Evolutionary conservation across 2,797 vertebrate species (phyloP).

Genomic region (Cynopterus sphinx): DNA sequence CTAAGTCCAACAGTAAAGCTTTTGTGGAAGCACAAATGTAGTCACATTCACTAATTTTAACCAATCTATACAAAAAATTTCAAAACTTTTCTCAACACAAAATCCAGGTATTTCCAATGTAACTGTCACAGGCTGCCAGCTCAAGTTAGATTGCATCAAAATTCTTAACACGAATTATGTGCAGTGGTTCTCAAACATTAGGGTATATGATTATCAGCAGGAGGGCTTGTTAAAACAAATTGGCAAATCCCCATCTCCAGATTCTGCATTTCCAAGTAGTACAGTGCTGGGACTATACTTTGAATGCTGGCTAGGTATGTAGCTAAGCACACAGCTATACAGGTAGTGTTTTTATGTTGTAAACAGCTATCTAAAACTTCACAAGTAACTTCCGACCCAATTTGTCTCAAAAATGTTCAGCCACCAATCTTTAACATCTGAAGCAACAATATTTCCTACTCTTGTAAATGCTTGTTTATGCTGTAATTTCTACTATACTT

Average conservation of each 20-base stretch:
- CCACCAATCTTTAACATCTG: not conserved
- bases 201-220: not conserved
- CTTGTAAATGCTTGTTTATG: conserved; percentile 4
- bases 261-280: not conserved
- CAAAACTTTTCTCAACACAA: conserved; percentile 14
- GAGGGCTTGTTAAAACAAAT: not conserved
- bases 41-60: conserved; percentile 41
- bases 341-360: not conserved
- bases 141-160: not conserved
- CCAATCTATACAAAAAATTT: conserved; percentile 21
- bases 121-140: not conserved
- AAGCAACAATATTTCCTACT: not conserved
- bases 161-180: conserved; percentile 27
- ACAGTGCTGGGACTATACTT: not conserved
- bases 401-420: not conserved
- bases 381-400: conserved; percentile 1
- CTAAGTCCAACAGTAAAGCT: conserved; percentile 1
- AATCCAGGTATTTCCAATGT: conserved; percentile 44
- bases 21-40: not conserved
- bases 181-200: not conserved
- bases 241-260: not conserved
- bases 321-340: not conserved
- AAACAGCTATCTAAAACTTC: conserved; percentile 21
- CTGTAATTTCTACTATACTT: not conserved
- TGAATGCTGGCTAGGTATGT: not conserved